Evolutionary conservation across 2,888 invertebrate species (phyloP), one percentile per base, ranked within the genome.

Genomic region (Patella pellucida): DNA sequence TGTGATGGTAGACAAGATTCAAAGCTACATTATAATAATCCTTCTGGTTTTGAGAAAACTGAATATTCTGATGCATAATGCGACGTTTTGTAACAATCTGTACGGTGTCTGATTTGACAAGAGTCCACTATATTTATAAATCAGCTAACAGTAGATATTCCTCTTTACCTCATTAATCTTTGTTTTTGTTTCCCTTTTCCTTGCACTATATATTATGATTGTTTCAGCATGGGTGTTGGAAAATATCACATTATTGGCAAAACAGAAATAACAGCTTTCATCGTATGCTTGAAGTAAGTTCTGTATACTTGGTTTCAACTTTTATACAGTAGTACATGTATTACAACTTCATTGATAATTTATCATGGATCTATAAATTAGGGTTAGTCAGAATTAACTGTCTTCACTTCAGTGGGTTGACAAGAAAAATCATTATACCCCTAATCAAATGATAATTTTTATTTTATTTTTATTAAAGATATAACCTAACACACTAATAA

Each of bases 261-360:
- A 73, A 79, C 68, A 82, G 84, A 79, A 81, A 84, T 80, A 85
- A 83, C 79, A 81, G 83, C 76, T 81, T 86, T 23, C 82, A 82
- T 74, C 83, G 85, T 72, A 78, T 86, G 50, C 76, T 84, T 68
- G 85, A 87, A 86, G 87, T 87, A 87, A 87, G 87, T 87, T 62
- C n/a, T 68, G 70, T 41, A 15, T 72, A 56, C 69, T 27, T 69
- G 16, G 14, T 41, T 41, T 31, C 41, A 23, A 15, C 69, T n/a
- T 67, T 27, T 23, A n/a, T 52, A n/a, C 14, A 50, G 19, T 52
- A n/a, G 19, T 19, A 62, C 41, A 67, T 16, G n/a, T 73, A 31
- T 67, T 31, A 19, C 41, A 41, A 31, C 51, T 16, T 56, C 51
- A 27, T 52, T 41, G 12, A 51, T 41, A n/a, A n/a, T 19, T 19